Percentiles rank a stretch among this genome's conserved stretches.
These are phyloP conservation scores for Oriolus oriolus DNA, from an alignment of 2,113 vertebrate species.

Conservation along the genomic window DNA sequence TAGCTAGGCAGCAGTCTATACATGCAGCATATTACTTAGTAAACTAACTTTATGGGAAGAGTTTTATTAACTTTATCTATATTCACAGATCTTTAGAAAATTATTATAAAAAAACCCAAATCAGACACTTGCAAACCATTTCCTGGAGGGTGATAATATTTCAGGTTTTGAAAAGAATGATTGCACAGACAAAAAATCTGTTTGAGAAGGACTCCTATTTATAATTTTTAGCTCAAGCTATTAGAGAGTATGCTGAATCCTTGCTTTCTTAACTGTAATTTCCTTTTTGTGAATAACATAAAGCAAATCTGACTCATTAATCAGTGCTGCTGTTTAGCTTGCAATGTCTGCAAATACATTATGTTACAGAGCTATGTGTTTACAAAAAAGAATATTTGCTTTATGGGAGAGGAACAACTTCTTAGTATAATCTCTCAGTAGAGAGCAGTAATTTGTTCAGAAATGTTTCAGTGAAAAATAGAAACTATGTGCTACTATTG, in stretches of 20 bases:
- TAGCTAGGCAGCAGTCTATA: not conserved
- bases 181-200: not conserved
- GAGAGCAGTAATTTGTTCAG: not conserved
- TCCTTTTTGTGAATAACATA: not conserved
- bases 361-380: not conserved
- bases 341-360: not conserved
- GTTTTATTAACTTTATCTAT: not conserved
- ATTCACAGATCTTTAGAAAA: not conserved
- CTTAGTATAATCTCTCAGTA: not conserved
- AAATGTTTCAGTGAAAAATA: not conserved
- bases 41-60: not conserved
- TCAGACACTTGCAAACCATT: not conserved
- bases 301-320: not conserved
- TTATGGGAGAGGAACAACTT: not conserved
- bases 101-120: not conserved
- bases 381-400: not conserved
- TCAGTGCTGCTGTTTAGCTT: not conserved
- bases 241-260: not conserved
- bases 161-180: not conserved
- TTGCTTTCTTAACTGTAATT: not conserved
- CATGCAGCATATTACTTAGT: not conserved
- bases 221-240: not conserved
- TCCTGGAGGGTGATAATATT: not conserved
- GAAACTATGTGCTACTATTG: not conserved
- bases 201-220: not conserved